Evolutionary conservation across 1,140 invertebrate species (phyloP).

Genomic region (Drosophila pandora): DNA sequence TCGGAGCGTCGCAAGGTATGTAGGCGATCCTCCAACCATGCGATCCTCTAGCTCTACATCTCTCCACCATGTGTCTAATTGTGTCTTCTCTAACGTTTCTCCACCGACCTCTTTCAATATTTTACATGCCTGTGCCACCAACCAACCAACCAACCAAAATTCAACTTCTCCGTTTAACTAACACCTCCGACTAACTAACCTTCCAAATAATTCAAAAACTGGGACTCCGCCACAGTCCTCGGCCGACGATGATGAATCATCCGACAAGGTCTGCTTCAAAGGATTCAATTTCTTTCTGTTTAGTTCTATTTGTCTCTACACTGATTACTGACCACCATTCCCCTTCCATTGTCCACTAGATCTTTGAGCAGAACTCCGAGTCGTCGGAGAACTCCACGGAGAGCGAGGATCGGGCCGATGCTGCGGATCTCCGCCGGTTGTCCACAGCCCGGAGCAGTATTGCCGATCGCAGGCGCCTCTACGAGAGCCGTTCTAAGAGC

Average conservation of each 20-base stretch:
- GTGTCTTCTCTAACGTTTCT: neutral
- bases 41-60: neutral
- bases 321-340: too few species aligned
- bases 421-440: constrained; percentile 78
- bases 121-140: constrained; percentile 52
- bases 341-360: constrained; percentile 33
- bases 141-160: constrained; percentile 42
- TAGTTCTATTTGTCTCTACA: neutral
- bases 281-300: neutral
- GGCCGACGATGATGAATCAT: constrained; percentile 82
- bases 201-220: constrained; percentile 35
- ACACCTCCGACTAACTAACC: constrained; percentile 25
- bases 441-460: constrained; percentile 88
- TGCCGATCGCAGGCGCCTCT: constrained; percentile 90
- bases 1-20: constrained; percentile 88
- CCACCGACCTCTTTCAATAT: constrained; percentile 51
- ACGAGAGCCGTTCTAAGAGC: constrained; percentile 88
- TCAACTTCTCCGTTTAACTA: constrained; percentile 37
- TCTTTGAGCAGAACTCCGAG: constrained; percentile 82
- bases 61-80: too few species aligned
- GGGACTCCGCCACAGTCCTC: constrained; percentile 67
- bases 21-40: neutral
- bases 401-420: constrained; percentile 79
- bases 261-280: constrained; percentile 76
- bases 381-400: constrained; percentile 82